Base-by-base conservation (phyloP, 2,888 invertebrate genomes). In the Subacronicta megacephala region DNA sequence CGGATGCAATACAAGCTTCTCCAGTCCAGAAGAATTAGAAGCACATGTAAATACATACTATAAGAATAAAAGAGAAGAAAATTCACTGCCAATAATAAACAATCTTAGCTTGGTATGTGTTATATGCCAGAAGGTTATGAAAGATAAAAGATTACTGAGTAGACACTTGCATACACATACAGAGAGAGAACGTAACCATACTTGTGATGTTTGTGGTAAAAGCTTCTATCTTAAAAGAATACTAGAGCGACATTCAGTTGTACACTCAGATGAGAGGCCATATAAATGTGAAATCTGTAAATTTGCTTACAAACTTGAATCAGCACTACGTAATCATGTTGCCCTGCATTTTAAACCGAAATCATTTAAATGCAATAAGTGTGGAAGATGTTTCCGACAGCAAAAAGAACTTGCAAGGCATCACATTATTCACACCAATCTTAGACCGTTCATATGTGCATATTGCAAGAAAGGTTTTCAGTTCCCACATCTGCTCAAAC, bases 361-460 rank as follows among this genome's bases (percentile, higher is more conserved):
- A 41, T 90, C 88, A 0, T 92, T 85, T 52, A 85, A 89, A 0
- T 94, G 94, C 53, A 90, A 93, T n/a, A 85, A 89, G 29, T 94
- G 94, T 7, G 93, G 92, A 0, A 75, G 90, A 0, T 86, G 88
- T 57, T 94, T 94, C 51, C 90, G 97, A 9, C 95, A 97, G 63
- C 95, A 96, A 49, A 96, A 96, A 40, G 96, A 97, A 12, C 86
- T 97, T 46, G 95, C 96, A 42, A 96, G 96, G 15, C 97, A 97
- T 79, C 95, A 96, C 75, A 95, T 97, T 20, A 96, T 96, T 13
- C 97, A 97, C 70, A 97, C 97, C 0, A 97, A 97, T 5, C 96
- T 95, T 0, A 96, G 96, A 96, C 97, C 97, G 0, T 96, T 96
- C 73, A 94, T 95, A 1, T 97, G 97, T 72, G 96, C 96, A 80